A percentile compares a stretch with the other conserved stretches of the same genome.
These are phyloP conservation scores for Remorina albescens DNA, from an alignment of 2,797 vertebrate genomes.

Conservation along the genomic window DNA sequence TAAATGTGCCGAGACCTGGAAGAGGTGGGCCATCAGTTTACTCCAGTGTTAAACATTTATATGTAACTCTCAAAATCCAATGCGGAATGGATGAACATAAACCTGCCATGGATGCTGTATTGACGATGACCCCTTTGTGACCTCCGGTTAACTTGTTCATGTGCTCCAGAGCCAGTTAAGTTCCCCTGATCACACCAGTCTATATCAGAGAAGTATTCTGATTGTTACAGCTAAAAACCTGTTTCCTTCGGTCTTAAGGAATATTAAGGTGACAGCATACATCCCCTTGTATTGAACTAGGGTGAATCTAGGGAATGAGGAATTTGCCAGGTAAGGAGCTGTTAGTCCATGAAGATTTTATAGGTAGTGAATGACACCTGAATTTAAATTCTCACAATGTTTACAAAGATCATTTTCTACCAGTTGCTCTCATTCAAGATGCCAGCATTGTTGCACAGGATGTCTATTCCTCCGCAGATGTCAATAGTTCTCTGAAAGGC, in stretches of 20 bases:
- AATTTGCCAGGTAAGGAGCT: no score
- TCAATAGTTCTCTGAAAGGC: constrained; percentile 71
- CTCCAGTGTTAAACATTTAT: neutral
- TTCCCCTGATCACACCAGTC: constrained; percentile 73
- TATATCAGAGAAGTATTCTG: constrained; percentile 32
- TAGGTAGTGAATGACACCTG: neutral
- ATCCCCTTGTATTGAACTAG: no score
- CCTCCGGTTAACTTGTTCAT: constrained; percentile 81
- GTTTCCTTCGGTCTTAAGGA: no score
- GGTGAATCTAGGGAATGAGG: no score
- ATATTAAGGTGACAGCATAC: no score
- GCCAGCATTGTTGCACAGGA: constrained; percentile 86
- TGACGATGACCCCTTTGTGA: constrained; percentile 80
- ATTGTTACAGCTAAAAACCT: no score
- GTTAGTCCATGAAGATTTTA: neutral
- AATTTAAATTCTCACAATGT: constrained; percentile 73
- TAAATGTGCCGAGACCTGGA: constrained; percentile 74
- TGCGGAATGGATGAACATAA: neutral
- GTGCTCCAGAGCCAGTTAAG: constrained; percentile 78
- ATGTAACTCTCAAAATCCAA: no score
- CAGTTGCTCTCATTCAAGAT: constrained; percentile 76
- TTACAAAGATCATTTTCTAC: constrained; percentile 79
- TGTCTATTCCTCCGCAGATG: constrained; percentile 76
- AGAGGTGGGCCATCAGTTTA: neutral
- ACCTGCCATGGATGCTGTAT: constrained; percentile 82